Base-by-base conservation (phyloP, 2,113 vertebrate genomes). In the Triplophysa siluroides region DNA sequence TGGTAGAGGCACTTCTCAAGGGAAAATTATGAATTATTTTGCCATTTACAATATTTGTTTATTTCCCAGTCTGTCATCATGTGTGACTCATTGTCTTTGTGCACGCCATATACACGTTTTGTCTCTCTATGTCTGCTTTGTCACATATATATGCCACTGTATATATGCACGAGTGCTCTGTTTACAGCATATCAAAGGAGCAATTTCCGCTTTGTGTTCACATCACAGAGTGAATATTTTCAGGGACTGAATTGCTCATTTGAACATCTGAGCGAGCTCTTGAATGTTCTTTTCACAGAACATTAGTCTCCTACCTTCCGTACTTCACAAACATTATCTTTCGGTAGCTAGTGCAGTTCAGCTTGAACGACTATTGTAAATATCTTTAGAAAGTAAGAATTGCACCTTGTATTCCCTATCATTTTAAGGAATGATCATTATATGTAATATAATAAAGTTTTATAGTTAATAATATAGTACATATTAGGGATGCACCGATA, bases 41-140 rank as follows among this genome's bases (percentile, higher is more conserved):
- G 43, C 60, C 73, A 76, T 41, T 26, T 50, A 12, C 8, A 47
- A 5, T 65, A 19, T 74, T 50, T 72, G 41, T 52, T 47, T 11
- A 62, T 70, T 64, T 33, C 58, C 24, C 41, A 29, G 23, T 76
- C 33, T 38, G 29, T 29, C 58, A 76, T 50, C 52, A 45, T 63
- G 23, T 62, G 61, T 76, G 65, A 80, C 56, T 83, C 78, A 80
- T 60, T 38, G 52, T 60, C n/a, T 65, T 68, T 68, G 61, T 73
- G 24, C 45, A 18, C 47, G 9, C 52, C 62, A 79, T 62, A 45
- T 61, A 70, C 50, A 71, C 54, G 1, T 58, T 58, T 58, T 21
- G 19, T n/a, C n/a, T 16, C n/a, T 58, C 8, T 26, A n/a, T n/a
- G 29, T 50, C 19, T 50, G 52, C 47, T 23, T 64, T 67, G 61